These are phyloP conservation scores for Cichlasoma orientale DNA, from an alignment of 2,797 vertebrate species.

Conservation along the genomic window DNA sequence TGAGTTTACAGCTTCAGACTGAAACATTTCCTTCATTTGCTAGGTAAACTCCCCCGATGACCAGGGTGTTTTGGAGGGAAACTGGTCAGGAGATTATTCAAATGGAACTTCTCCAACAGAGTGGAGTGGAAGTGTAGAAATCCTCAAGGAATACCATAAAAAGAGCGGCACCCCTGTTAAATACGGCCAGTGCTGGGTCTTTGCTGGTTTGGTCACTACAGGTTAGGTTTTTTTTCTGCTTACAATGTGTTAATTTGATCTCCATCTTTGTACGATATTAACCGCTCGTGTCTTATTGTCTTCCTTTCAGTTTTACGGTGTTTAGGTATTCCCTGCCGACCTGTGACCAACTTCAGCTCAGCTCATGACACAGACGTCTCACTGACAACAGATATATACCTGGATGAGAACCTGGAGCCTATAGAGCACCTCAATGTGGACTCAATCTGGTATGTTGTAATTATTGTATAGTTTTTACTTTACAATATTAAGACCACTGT, in stretches of 20 bases:
- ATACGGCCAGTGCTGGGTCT: constrained; percentile 93
- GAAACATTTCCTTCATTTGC: not conserved
- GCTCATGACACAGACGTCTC: constrained; percentile 93
- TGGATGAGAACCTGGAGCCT: constrained; percentile 89
- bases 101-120: constrained; percentile 83
- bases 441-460: constrained; percentile 75
- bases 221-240: constrained; percentile 56
- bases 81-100: constrained; percentile 87
- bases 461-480: too few species aligned
- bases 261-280: not conserved
- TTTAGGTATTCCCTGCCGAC: constrained; percentile 89
- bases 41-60: constrained; percentile 90
- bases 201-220: constrained; percentile 86
- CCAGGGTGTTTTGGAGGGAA: constrained; percentile 85
- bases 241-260: not conserved
- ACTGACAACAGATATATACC: constrained; percentile 90
- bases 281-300: not conserved
- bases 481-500: too few species aligned
- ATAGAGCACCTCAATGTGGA: constrained; percentile 85
- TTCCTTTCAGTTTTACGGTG: constrained; percentile 85
- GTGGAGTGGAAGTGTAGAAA: constrained; percentile 91
- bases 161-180: constrained; percentile 76
- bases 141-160: constrained; percentile 82
- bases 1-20: not conserved
- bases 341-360: constrained; percentile 91